phyloP scores from a whole-genome alignment of 2,797 vertebrate species.

The Dipus sagitta region DNA sequence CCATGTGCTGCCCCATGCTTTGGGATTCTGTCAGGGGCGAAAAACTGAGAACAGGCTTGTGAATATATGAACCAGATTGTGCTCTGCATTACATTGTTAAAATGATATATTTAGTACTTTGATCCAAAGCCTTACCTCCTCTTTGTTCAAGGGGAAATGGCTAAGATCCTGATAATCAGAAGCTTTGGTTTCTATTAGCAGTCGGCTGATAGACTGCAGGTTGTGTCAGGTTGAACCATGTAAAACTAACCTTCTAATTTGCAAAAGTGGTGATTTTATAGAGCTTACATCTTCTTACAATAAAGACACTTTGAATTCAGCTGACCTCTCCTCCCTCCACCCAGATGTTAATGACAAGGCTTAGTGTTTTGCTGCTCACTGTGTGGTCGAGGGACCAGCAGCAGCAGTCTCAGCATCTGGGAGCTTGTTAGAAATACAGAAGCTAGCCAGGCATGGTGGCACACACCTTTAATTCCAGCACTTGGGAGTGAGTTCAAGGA shows the following conservation, averaged over 20 bases:
- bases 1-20: too few species aligned
- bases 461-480: too few species aligned
- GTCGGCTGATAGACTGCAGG: neutral
- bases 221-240: neutral
- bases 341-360: neutral
- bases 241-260: conserved; percentile 2
- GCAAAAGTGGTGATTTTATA: neutral
- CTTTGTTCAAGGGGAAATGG: neutral
- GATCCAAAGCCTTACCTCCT: neutral
- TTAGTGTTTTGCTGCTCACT: neutral
- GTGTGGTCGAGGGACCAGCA: too few species aligned
- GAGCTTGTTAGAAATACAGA: neutral
- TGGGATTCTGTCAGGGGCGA: neutral
- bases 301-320: conserved; percentile 2
- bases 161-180: neutral
- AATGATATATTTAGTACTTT: neutral
- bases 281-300: neutral
- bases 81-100: neutral
- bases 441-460: too few species aligned
- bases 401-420: neutral
- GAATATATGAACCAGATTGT: neutral
- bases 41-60: neutral
- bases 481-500: too few species aligned
- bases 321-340: neutral
- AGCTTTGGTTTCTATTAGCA: neutral